These are phyloP conservation scores for Ephydatia muelleri DNA, from an alignment of 37 sponge, comb jelly and placozoan species.

Conservation along the genomic window DNA sequence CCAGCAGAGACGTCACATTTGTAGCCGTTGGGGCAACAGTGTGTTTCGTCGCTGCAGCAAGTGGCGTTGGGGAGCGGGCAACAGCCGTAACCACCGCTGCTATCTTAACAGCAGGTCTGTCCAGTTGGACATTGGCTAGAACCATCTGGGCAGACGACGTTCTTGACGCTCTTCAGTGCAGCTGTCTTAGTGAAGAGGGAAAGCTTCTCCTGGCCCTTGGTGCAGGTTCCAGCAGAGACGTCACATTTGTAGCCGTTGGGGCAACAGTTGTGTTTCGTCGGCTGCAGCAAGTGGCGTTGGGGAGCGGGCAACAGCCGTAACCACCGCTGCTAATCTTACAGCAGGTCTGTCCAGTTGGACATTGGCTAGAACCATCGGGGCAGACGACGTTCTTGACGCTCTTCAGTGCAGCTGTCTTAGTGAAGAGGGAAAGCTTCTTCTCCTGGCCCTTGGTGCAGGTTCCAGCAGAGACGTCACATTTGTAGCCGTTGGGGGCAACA, in stretches of 20 bases:
- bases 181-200: conserved; percentile 19
- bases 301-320: conserved; percentile 73
- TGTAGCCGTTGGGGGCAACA: conserved; percentile 80
- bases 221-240: conserved; percentile 57
- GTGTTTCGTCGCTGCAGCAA: conserved; percentile 51
- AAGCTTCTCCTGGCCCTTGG: not conserved
- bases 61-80: conserved; percentile 57
- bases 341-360: conserved; percentile 64
- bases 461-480: conserved; percentile 49
- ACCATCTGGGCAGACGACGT: conserved; percentile 54
- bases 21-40: conserved; percentile 64
- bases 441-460: conserved; percentile 44
- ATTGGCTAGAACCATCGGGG: conserved; percentile 61
- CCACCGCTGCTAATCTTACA: conserved; percentile 42
- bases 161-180: conserved; percentile 9
- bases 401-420: conserved; percentile 13
- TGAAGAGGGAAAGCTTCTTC: conserved; percentile 19
- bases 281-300: conserved; percentile 67
- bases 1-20: conserved; percentile 46
- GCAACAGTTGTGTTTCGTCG: conserved; percentile 64
- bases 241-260: conserved; percentile 56
- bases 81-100: conserved; percentile 48
- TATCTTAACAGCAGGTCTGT: conserved; percentile 22
- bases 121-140: conserved; percentile 50
- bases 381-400: conserved; percentile 33